Percentiles rank a stretch among this genome's conserved stretches.
Evolutionary conservation across 1,140 invertebrate genomes (phyloP).

Genomic region (Sesamia nonagrioides): DNA sequence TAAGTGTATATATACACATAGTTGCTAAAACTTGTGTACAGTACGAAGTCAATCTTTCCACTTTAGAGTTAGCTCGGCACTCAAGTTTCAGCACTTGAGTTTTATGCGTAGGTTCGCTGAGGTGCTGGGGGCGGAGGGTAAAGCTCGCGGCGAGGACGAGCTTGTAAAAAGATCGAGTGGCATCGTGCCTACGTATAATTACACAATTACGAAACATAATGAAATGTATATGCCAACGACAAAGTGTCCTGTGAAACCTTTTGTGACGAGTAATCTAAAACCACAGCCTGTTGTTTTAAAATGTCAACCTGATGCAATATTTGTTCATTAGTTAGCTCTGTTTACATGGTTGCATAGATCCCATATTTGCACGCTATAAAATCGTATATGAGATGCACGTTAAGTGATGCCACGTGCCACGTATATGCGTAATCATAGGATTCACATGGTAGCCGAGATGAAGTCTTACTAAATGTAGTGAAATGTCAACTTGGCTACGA

Average conservation of each 20-base stretch:
- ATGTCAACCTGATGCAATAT: not conserved
- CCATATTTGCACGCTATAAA: too few relatives aligned
- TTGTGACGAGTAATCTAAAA: not conserved
- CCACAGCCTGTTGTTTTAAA: not conserved
- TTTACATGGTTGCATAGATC: too few relatives aligned
- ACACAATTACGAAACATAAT: slow-evolving; percentile 20
- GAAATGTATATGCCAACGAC: not conserved
- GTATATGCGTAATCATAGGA: too few relatives aligned
- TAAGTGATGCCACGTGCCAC: too few relatives aligned
- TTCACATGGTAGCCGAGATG: too few relatives aligned
- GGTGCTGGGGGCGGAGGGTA: not conserved
- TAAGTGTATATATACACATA: slow-evolving; percentile 17
- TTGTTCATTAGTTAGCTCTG: not conserved
- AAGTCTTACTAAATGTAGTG: too few relatives aligned
- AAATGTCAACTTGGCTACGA: too few relatives aligned
- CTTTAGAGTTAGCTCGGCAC: slow-evolving; percentile 26
- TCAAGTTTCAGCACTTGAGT: slow-evolving; percentile 46
- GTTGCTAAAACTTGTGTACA: slow-evolving; percentile 9
- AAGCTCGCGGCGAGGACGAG: slow-evolving; percentile 31
- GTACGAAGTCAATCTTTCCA: slow-evolving; percentile 37
- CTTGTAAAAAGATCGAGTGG: slow-evolving; percentile 45
- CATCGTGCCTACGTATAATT: slow-evolving; percentile 37
- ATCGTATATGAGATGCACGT: too few relatives aligned
- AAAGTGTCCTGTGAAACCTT: not conserved
- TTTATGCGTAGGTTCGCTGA: slow-evolving; percentile 33